Conservation (phyloP, 2,113 vertebrate genomes). For the Pomatorhinus ruficollis region DNA sequence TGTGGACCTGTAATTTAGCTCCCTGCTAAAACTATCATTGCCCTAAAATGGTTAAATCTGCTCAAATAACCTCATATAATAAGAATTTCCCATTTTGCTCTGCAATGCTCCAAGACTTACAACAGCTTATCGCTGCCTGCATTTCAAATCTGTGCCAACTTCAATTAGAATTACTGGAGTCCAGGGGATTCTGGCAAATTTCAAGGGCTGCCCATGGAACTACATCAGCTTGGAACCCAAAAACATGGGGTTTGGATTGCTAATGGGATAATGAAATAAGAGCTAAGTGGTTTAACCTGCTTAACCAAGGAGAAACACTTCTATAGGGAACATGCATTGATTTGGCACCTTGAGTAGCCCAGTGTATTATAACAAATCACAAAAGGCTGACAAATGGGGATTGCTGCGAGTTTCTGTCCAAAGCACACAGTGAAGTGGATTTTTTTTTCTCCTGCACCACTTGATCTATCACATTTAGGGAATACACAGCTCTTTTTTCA, state of each 20-base stretch:
- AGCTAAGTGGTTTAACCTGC: constrained; percentile 49
- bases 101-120: background rate
- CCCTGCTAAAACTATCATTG: background rate
- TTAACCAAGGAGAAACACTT: constrained; percentile 28
- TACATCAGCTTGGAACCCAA: background rate
- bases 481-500: background rate
- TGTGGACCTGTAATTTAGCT: accelerated
- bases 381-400: background rate
- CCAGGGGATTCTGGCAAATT: constrained; percentile 59
- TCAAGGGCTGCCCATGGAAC: constrained; percentile 30
- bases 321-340: background rate
- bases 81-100: constrained; percentile 38
- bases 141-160: constrained; percentile 18
- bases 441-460: background rate
- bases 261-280: constrained; percentile 50
- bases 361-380: background rate
- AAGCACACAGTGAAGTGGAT: background rate
- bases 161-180: constrained; percentile 38
- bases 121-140: constrained; percentile 40
- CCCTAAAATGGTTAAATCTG: constrained; percentile 49
- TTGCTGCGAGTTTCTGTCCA: background rate
- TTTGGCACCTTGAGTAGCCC: background rate
- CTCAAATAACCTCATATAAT: constrained; percentile 28
- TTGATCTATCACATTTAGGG: background rate
- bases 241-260: background rate